A percentile compares a stretch with the other conserved stretches of the same genome.
Conservation (phyloP, 2,797 vertebrate species). For the Fistularia commersonii region DNA sequence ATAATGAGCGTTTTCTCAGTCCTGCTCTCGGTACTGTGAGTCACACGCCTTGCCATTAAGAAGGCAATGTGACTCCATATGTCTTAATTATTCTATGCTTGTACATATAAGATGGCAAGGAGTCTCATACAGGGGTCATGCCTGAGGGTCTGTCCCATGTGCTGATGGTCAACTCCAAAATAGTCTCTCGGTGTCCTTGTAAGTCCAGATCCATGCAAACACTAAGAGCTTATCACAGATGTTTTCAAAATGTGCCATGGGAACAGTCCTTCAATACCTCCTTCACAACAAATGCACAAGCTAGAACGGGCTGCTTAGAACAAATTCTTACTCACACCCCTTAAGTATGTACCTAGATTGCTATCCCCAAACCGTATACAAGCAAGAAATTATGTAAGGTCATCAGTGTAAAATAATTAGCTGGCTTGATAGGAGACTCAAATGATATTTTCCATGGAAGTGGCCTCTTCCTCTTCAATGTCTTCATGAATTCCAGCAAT, state of each 20-base stretch:
- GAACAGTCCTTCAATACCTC: conserved; percentile 23
- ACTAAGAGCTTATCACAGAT: neutral
- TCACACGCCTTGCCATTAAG: conserved; percentile 16
- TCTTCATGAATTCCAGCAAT: too few relatives aligned
- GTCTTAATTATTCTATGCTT: conserved; percentile 17
- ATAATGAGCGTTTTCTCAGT: conserved; percentile 31
- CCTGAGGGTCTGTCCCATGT: conserved; percentile 17
- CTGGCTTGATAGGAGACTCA: neutral
- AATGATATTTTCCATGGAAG: too few relatives aligned
- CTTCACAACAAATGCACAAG: conserved; percentile 4
- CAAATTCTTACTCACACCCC: too few relatives aligned
- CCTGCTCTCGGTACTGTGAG: conserved; percentile 29
- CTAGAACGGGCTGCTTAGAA: too few relatives aligned
- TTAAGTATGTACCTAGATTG: neutral
- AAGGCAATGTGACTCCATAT: conserved; percentile 17
- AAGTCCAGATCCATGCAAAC: conserved; percentile 17
- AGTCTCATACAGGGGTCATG: conserved; percentile 22
- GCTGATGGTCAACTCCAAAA: conserved; percentile 19
- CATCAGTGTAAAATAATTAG: conserved; percentile 1
- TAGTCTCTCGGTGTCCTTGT: neutral
- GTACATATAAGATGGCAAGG: neutral
- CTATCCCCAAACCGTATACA: conserved; percentile 1
- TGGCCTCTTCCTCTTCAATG: too few relatives aligned
- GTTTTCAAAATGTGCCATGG: conserved; percentile 19
- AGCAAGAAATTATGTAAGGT: conserved; percentile 2